Percentiles rank a stretch among this genome's conserved stretches.
Evolutionary conservation across 2,888 invertebrate species (phyloP).

Genomic region (Scotopteryx bipunctaria): DNA sequence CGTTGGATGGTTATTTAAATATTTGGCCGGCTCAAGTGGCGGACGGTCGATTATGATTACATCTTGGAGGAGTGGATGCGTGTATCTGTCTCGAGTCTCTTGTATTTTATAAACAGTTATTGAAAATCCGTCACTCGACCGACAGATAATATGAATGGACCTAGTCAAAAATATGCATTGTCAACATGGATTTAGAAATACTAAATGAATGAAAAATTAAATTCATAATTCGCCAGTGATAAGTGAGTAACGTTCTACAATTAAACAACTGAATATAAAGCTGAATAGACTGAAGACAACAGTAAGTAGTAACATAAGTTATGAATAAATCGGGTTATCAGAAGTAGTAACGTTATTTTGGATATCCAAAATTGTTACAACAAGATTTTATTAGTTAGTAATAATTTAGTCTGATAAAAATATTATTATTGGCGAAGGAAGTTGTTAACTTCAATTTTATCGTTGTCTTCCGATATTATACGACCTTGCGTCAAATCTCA

Average conservation of each 20-base stretch:
- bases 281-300: no score
- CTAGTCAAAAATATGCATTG: conserved; percentile 3
- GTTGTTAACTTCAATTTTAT: conserved; percentile 50
- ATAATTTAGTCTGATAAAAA: conserved; percentile 10
- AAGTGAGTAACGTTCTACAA: no score
- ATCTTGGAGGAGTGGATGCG: conserved; percentile 33
- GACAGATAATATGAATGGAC: not conserved
- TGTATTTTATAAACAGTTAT: conserved; percentile 56
- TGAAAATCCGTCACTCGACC: conserved; percentile 36
- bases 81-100: conserved; percentile 48
- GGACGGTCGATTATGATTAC: conserved; percentile 38
- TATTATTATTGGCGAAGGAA: conserved; percentile 36
- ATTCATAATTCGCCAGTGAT: no score
- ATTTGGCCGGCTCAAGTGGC: conserved; percentile 43
- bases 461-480: conserved; percentile 51
- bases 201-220: no score
- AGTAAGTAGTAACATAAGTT: no score
- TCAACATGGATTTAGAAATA: no score
- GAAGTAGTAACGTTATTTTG: conserved; percentile 6
- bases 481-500: conserved; percentile 50
- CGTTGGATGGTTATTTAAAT: conserved; percentile 42
- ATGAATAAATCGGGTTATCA: conserved; percentile 3
- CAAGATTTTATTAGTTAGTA: no score
- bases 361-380: conserved; percentile 12
- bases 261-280: no score